A percentile compares a stretch with the other conserved stretches of the same genome.
Conservation (phyloP, 30 jellyfish, hydroid and myxozoan species). For the Clytia hemisphaerica region DNA sequence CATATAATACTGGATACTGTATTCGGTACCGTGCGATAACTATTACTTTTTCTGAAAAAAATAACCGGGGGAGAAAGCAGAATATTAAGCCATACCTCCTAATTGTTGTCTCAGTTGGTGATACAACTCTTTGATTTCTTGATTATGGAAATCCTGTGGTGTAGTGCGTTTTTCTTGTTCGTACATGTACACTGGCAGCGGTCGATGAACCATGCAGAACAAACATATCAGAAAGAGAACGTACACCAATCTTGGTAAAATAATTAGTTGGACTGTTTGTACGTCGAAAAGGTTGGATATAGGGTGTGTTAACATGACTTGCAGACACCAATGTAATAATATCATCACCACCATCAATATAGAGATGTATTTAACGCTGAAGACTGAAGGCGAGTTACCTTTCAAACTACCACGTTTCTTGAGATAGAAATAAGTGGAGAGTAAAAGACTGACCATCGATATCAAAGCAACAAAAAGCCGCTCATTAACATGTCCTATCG, state of each 20-base stretch:
- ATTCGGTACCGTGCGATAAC: too few relatives aligned
- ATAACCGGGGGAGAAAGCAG: too few relatives aligned
- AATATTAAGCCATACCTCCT: too few relatives aligned
- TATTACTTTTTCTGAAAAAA: too few relatives aligned
- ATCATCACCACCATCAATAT: conserved; percentile 36
- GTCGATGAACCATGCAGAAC: conserved; percentile 33
- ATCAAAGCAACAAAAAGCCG: conserved; percentile 3
- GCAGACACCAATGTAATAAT: conserved; percentile 65
- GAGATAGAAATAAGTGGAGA: neutral
- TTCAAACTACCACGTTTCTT: conserved; percentile 47
- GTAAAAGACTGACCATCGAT: neutral
- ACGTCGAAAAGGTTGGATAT: conserved; percentile 33
- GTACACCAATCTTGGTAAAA: conserved; percentile 67
- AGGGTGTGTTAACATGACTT: conserved; percentile 17
- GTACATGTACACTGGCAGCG: conserved; percentile 27
- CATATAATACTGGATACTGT: too few relatives aligned
- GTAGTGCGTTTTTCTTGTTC: neutral
- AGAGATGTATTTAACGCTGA: conserved; percentile 12
- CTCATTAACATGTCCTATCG: conserved; percentile 11
- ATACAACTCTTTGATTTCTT: neutral
- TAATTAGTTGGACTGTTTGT: conserved; percentile 41
- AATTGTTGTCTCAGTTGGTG: neutral
- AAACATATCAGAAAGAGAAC: conserved; percentile 5
- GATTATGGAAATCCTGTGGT: too few relatives aligned
- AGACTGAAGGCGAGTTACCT: conserved; percentile 30